Conservation (phyloP, 2,888 invertebrate species). For the Netelia virgata region DNA sequence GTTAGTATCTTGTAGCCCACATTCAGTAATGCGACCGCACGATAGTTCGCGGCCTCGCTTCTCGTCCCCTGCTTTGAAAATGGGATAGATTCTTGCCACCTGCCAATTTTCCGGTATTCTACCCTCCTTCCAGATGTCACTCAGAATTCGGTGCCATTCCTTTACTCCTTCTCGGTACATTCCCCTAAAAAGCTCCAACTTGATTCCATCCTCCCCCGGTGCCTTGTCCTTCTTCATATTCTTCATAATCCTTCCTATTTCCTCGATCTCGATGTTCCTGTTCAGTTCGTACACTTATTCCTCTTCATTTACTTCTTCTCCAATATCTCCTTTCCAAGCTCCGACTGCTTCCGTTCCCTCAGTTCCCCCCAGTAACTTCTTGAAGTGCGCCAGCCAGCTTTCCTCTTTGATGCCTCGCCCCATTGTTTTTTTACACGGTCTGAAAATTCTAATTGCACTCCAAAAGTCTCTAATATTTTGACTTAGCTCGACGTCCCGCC, state of each 20-base stretch:
- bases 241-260: too few relatives aligned
- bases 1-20: constrained; percentile 58
- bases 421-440: constrained; percentile 14
- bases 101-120: constrained; percentile 37
- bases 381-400: constrained; percentile 36
- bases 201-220: too few relatives aligned
- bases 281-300: constrained; percentile 37
- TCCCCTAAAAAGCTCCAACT: too few relatives aligned
- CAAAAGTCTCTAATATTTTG: constrained; percentile 35
- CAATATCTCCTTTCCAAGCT: not conserved
- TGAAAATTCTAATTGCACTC: constrained; percentile 33
- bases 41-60: constrained; percentile 46
- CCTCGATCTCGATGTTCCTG: constrained; percentile 39
- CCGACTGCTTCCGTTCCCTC: not conserved
- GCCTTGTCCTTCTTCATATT: too few relatives aligned
- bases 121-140: too few relatives aligned
- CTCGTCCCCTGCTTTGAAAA: constrained; percentile 46
- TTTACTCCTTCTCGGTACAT: too few relatives aligned
- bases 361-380: constrained; percentile 13
- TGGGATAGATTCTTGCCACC: constrained; percentile 54
- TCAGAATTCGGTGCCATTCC: too few relatives aligned
- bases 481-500: constrained; percentile 30
- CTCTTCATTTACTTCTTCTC: not conserved
- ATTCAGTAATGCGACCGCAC: constrained; percentile 55
- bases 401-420: constrained; percentile 13